Percentiles rank a stretch among this genome's conserved stretches.
These are phyloP conservation scores for Dusona sp. DNA, from an alignment of 2,888 invertebrate species.

Conservation along the genomic window DNA sequence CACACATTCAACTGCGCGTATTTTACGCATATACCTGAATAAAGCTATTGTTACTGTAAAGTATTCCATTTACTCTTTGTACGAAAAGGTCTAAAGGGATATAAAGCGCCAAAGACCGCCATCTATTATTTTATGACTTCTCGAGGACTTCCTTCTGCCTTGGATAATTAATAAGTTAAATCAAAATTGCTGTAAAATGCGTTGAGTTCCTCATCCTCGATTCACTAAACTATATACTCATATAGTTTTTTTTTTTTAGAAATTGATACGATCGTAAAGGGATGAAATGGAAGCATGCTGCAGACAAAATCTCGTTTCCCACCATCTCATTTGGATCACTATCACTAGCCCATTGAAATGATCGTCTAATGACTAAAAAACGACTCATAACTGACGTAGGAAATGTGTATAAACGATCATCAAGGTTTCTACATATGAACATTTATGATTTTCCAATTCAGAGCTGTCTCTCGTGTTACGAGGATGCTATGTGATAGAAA, in stretches of 20 bases:
- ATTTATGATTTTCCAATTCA: constrained; percentile 7
- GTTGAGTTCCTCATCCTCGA: too few relatives aligned
- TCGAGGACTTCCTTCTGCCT: not conserved
- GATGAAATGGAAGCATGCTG: not conserved
- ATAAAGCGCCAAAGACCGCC: not conserved
- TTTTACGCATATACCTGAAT: constrained; percentile 1
- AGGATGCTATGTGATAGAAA: constrained; percentile 28
- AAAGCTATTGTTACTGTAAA: not conserved
- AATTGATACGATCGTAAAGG: not conserved
- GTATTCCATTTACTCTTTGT: constrained; percentile 19
- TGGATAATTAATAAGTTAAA: not conserved
- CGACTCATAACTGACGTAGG: not conserved
- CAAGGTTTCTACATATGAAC: not conserved
- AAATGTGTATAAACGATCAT: not conserved
- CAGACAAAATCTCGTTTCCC: not conserved
- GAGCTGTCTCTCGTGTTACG: not conserved
- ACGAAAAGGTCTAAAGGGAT: not conserved
- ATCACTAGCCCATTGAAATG: not conserved
- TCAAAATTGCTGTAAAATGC: too few relatives aligned
- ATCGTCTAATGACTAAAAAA: not conserved
- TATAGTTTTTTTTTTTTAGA: not conserved
- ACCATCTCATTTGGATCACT: not conserved
- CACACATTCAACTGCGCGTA: constrained; percentile 14
- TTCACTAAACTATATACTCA: too few relatives aligned
- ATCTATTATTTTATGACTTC: not conserved